These are phyloP conservation scores for Melitaea cinxia DNA, from an alignment of 1,140 invertebrate genomes.

Conservation along the genomic window DNA sequence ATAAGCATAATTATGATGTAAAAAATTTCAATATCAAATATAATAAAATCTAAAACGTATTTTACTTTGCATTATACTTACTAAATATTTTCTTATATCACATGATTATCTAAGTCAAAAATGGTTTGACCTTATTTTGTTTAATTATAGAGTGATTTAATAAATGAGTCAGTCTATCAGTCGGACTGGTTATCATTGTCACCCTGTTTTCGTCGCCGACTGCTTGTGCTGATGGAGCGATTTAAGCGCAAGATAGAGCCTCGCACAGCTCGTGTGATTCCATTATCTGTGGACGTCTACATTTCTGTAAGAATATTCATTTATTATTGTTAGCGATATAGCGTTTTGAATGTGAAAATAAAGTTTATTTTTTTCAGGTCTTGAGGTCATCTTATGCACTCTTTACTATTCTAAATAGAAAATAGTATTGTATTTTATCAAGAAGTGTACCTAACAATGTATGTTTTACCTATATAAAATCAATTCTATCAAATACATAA, in stretches of 20 bases:
- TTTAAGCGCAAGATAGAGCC: constrained; percentile 46
- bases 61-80: no score
- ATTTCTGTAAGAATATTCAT: constrained; percentile 48
- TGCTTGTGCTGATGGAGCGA: constrained; percentile 54
- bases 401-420: constrained; percentile 59
- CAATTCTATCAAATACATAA: no score
- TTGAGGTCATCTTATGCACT: constrained; percentile 62
- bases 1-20: no score
- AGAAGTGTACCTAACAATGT: no score
- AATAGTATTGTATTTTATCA: constrained; percentile 18
- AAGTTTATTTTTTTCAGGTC: constrained; percentile 52
- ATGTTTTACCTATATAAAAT: no score
- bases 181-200: constrained; percentile 50
- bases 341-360: background rate
- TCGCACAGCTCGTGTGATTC: constrained; percentile 54
- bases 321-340: no score
- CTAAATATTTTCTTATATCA: no score
- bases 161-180: constrained; percentile 56
- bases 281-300: constrained; percentile 63
- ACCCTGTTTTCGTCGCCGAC: constrained; percentile 45
- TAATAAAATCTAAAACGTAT: no score
- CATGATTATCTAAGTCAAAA: no score
- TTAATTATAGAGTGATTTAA: constrained; percentile 47
- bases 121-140: background rate
- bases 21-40: no score